A percentile compares a stretch with the other conserved stretches of the same genome.
Conservation (phyloP, 2,113 vertebrate genomes). For the Catagonus wagneri region DNA sequence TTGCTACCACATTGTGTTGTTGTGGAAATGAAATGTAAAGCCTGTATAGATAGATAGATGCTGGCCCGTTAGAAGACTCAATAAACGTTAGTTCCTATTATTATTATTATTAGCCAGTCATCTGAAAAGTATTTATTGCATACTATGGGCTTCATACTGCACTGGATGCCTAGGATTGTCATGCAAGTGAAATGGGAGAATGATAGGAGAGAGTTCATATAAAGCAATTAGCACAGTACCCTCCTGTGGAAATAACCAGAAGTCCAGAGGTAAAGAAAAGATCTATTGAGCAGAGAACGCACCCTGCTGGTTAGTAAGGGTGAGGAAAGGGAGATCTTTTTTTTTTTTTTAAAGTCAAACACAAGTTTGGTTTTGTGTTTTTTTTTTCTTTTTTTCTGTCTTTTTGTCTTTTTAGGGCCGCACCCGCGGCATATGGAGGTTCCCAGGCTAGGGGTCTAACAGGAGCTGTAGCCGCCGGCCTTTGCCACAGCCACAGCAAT, state of each 20-base stretch:
- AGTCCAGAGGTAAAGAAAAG: neutral
- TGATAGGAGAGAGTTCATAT: neutral
- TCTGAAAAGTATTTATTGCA: neutral
- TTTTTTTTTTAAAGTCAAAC: neutral
- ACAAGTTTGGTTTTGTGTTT: neutral
- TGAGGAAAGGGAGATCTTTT: neutral
- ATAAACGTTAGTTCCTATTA: neutral
- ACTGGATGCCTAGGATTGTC: neutral
- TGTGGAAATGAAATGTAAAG: constrained; percentile 1
- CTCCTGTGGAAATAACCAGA: neutral
- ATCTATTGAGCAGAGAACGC: neutral
- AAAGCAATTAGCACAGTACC: neutral
- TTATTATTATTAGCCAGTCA: neutral
- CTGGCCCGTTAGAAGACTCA: neutral
- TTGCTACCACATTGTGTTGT: neutral
- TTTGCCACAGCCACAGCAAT: no score
- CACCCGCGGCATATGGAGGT: no score
- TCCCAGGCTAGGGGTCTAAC: no score
- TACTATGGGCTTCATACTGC: neutral
- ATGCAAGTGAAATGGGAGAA: neutral
- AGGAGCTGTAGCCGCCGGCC: no score
- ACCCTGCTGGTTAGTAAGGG: constrained; percentile 18
- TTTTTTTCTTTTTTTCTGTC: no score
- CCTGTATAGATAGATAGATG: constrained; percentile 21
- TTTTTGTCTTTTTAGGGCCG: no score